phyloP scores from a whole-genome alignment of 2,113 vertebrate species.

The Zosterops lateralis region DNA sequence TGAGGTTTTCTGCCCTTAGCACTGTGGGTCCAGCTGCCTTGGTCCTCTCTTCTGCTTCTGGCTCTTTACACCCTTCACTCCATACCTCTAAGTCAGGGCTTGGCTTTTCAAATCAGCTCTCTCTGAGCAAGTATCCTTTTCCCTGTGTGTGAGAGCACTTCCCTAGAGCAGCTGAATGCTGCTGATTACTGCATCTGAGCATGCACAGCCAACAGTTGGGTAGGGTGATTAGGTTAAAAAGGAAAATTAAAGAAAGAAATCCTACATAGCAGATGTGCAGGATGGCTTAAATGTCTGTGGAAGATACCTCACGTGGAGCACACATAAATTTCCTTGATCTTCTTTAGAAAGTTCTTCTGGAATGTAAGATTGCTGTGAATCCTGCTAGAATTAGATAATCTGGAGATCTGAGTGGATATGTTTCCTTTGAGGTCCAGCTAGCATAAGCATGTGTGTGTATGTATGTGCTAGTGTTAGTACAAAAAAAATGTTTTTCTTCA shows the following conservation, averaged over 20 bases:
- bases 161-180: background rate
- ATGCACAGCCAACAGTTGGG: background rate
- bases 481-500: background rate
- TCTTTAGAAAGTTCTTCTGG: background rate
- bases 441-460: fast-evolving
- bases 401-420: background rate
- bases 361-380: background rate
- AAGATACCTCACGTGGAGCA: background rate
- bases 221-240: background rate
- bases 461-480: background rate
- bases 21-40: background rate
- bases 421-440: background rate
- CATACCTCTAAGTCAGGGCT: background rate
- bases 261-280: background rate
- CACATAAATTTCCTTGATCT: background rate
- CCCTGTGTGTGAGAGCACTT: background rate
- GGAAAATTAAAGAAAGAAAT: background rate
- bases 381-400: background rate
- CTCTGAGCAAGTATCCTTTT: background rate
- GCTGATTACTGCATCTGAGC: background rate
- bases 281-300: background rate
- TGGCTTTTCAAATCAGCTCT: background rate
- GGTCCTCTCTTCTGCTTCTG: background rate
- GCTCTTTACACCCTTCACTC: background rate
- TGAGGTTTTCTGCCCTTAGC: background rate